A percentile compares a stretch with the other conserved stretches of the same genome.
Evolutionary conservation across 2,113 vertebrate species (phyloP).

Genomic region (Odobenus rosmarus): DNA sequence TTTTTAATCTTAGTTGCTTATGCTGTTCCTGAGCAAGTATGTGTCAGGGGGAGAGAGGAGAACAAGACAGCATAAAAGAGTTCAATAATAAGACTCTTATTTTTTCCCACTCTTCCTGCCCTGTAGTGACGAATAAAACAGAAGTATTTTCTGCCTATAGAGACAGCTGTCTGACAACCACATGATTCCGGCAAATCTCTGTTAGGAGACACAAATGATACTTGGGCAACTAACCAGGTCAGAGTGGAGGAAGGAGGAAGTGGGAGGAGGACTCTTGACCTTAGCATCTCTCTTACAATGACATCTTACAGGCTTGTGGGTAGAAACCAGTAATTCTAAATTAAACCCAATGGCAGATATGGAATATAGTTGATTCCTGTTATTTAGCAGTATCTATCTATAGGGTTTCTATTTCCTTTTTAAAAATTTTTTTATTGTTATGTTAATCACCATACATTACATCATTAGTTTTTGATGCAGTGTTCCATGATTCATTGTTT

Average conservation of each 20-base stretch:
- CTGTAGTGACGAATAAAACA: conserved; percentile 70
- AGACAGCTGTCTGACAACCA: conserved; percentile 64
- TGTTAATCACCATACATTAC: too few relatives aligned
- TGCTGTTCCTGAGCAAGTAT: neutral
- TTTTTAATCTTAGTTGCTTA: neutral
- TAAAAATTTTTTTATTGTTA: too few relatives aligned
- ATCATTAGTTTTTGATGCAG: too few relatives aligned
- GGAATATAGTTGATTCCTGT: neutral
- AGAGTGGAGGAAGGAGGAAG: neutral
- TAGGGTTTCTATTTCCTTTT: neutral
- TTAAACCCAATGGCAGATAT: neutral
- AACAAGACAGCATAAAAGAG: neutral
- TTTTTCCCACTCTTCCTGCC: conserved; percentile 3
- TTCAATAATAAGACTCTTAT: conserved; percentile 61
- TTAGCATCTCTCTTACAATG: neutral
- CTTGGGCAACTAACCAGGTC: conserved; percentile 52
- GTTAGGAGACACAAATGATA: neutral
- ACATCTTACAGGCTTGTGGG: neutral
- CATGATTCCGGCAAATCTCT: neutral
- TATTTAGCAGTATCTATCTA: neutral
- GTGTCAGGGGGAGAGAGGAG: neutral
- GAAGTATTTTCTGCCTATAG: conserved; percentile 79
- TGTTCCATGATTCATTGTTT: too few relatives aligned
- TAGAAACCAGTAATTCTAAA: neutral
- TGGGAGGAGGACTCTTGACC: neutral